Base-by-base conservation (phyloP, 2,888 invertebrate species). In the Teinopalpus imperialis region DNA sequence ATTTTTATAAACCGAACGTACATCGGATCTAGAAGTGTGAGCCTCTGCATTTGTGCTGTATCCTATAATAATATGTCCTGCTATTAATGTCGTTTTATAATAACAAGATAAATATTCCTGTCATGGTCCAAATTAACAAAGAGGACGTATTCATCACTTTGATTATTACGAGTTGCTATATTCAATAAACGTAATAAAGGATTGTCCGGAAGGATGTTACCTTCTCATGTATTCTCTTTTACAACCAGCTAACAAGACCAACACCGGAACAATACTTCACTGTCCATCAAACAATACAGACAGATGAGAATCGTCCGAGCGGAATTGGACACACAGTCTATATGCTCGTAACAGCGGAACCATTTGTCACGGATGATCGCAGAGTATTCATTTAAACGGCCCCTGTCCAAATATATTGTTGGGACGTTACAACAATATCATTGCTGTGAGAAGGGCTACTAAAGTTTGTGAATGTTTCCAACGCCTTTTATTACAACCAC, bases 301-400 rank as follows among this genome's bases (percentile, higher is more conserved):
- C 23, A 37, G 44, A 31, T 37, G 32, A 39, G 37, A 32, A 39
- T 4, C 21, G 30, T 23, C 21, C 12, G n/a, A 39, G 29, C 34
- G 20, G 18, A 35, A 7, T 32, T 18, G 31, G 16, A 9, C 23
- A 27, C 18, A 23, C 35, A 24, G 18, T 37, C 40, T 32, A 36
- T 37, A 27, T 44, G n/a, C n/a, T n/a, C n/a, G n/a, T 31, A 24
- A 37, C 37, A 27, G 39, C 37, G 45, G 45, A 45, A 45, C 48
- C 45, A 48, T 51, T 52, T 51, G 51, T 51, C 51, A 52, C 41
- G 41, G 45, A 43, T 29, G 31, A 44, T 31, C 37, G 20, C 37
- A 35, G 43, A 30, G 20, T 41, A 45, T 48, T 51, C 42, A 43
- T 32, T 46, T 49, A 48, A 48, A 52, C 39, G 48, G 43, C 40